phyloP scores from a whole-genome alignment of 1,140 invertebrate species.

The Thalassaphorura encarpata region DNA sequence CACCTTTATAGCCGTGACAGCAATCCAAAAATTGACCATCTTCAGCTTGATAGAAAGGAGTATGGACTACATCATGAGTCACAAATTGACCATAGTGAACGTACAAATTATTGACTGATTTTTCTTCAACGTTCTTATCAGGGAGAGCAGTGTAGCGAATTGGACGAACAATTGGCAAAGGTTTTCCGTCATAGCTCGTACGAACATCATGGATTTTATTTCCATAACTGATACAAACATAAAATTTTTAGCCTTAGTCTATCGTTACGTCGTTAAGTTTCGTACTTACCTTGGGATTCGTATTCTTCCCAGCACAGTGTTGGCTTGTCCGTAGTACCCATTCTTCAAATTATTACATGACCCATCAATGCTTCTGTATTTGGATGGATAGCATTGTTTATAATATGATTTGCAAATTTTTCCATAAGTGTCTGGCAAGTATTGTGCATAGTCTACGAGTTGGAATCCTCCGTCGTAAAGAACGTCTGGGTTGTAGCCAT shows the following conservation, averaged over 20 bases:
- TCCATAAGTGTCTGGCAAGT: constrained; percentile 16
- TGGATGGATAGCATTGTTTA: constrained; percentile 32
- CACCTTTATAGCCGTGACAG: constrained; percentile 32
- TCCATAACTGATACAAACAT: constrained; percentile 15
- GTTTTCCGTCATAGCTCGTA: not conserved
- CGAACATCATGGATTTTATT: constrained; percentile 6
- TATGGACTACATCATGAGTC: constrained; percentile 33
- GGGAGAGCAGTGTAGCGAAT: constrained; percentile 20
- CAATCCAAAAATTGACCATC: constrained; percentile 35
- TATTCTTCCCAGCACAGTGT: constrained; percentile 37
- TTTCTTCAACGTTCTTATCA: constrained; percentile 24
- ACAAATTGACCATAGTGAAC: constrained; percentile 34
- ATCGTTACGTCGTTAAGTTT: not conserved
- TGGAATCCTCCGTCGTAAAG: constrained; percentile 10
- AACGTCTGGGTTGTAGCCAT: constrained; percentile 26
- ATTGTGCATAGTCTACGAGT: constrained; percentile 14
- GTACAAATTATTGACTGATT: constrained; percentile 24
- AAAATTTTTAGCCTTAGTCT: not conserved
- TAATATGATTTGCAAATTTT: constrained; percentile 19
- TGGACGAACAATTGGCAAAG: constrained; percentile 14
- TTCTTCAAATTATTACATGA: constrained; percentile 59
- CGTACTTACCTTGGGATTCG: constrained; percentile 32
- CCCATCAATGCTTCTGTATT: constrained; percentile 56
- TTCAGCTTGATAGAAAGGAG: constrained; percentile 32
- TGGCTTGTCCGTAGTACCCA: constrained; percentile 42